Conservation (phyloP, 1,140 invertebrate species). For the Cherax quadricarinatus region DNA sequence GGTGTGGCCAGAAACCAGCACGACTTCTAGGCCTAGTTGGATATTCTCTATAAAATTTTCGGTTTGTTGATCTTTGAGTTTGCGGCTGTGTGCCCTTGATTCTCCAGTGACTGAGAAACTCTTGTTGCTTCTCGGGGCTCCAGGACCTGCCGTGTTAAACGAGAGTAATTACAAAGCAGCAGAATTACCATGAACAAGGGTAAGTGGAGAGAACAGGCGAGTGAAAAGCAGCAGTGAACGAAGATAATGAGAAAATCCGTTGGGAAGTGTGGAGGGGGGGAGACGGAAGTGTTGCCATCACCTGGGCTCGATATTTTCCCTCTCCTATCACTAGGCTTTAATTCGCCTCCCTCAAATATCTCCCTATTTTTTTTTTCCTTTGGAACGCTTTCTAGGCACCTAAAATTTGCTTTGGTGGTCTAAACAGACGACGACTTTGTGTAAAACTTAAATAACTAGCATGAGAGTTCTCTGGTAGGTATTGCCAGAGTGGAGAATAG, state of each 20-base stretch:
- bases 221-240: background rate
- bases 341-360: background rate
- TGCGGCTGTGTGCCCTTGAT: background rate
- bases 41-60: background rate
- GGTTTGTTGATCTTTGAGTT: background rate
- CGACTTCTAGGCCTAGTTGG: background rate
- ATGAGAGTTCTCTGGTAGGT: too few species aligned
- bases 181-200: background rate
- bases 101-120: background rate
- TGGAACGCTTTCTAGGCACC: too few species aligned
- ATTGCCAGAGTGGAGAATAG: too few species aligned
- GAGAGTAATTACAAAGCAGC: background rate
- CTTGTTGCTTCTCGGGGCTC: background rate
- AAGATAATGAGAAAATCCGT: slow-evolving; percentile 38
- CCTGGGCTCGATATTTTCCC: background rate
- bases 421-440: too few species aligned
- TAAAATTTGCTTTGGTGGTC: too few species aligned
- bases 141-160: background rate
- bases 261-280: slow-evolving; percentile 5
- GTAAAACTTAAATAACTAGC: too few species aligned
- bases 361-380: background rate
- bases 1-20: background rate
- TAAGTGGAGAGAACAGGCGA: background rate
- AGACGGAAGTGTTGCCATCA: slow-evolving; percentile 21
- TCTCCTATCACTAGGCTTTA: background rate